phyloP scores from a whole-genome alignment of 2,888 invertebrate genomes.

The Eupeodes latifasciatus region DNA sequence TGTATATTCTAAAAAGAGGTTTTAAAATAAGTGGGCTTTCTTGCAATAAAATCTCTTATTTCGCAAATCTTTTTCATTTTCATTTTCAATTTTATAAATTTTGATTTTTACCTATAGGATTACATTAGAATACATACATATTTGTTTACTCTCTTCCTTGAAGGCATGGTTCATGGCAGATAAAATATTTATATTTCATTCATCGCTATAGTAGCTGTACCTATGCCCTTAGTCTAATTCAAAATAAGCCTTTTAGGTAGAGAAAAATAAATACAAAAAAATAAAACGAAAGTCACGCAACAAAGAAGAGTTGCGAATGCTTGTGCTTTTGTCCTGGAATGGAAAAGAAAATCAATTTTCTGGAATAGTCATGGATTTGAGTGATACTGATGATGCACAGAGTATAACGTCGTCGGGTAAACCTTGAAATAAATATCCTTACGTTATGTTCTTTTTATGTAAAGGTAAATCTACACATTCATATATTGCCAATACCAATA shows the following conservation, averaged over 20 bases:
- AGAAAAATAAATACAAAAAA: not conserved
- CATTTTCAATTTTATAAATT: not conserved
- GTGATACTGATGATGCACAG: constrained; percentile 15
- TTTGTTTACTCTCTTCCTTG: not conserved
- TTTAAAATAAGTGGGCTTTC: not conserved
- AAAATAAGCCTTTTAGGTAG: constrained; percentile 26
- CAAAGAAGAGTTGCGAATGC: not conserved
- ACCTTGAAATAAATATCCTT: constrained; percentile 36
- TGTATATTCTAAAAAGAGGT: no score
- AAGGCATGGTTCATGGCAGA: constrained; percentile 23
- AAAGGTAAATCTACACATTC: not conserved
- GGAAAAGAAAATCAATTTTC: constrained; percentile 45
- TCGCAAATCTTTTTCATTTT: not conserved
- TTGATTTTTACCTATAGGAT: not conserved
- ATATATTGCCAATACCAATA: constrained; percentile 38
- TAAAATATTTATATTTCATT: constrained; percentile 44
- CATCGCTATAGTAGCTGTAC: not conserved
- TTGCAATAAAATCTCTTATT: not conserved
- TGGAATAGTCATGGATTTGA: constrained; percentile 40
- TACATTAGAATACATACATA: no score
- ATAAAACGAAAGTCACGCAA: constrained; percentile 25
- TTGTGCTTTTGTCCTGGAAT: not conserved
- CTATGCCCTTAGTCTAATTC: constrained; percentile 17
- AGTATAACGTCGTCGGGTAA: constrained; percentile 18
- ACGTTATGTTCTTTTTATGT: not conserved